Base-by-base conservation (phyloP, 2,113 vertebrate genomes). In the Paramisgurnus dabryanus region DNA sequence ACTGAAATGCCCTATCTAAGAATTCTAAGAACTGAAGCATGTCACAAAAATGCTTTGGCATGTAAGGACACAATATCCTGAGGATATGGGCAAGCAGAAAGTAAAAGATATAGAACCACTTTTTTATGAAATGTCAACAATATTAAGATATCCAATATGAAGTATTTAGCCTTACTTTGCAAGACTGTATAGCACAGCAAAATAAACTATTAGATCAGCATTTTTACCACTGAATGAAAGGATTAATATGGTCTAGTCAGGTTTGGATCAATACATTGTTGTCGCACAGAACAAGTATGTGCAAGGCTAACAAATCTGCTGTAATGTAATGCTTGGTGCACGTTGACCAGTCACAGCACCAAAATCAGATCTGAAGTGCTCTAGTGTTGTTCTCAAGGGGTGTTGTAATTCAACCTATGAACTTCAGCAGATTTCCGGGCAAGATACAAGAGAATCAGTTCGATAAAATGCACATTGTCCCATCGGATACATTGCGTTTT, bases 291-390 rank as follows among this genome's bases (percentile, higher is more conserved):
- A 88, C 76, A 76, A 67, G 67, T 7, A 75, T 76, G 80, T 87
- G 88, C 89, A 89, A 88, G 87, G 85, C 87, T 90, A 88, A 91
- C 88, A 86, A 86, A 90, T 89, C 91, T 89, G 85, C 87, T 88
- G 90, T 90, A 91, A 92, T 92, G 89, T 89, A 92, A 90, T 76
- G 43, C 89, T 85, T 88, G 88, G 58, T 89, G 69, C 73, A 78
- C 68, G 90, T 91, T 82, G 90, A 92, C 89, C 83, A 57, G 71
- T 53, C 81, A 79, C 78, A 65, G 78, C 55, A 22, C 43, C 12
- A 84, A 75, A 75, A 86, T 85, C 83, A 84, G 45, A 90, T 83
- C 87, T 86, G 81, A 80, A 88, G 85, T 86, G 84, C 83, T 85
- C 80, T 75, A 67, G 78, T 79, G 80, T 82, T 68, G 80, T 85